Base-by-base conservation (phyloP, 2,888 invertebrate genomes). In the Chloroclystis v-ata region DNA sequence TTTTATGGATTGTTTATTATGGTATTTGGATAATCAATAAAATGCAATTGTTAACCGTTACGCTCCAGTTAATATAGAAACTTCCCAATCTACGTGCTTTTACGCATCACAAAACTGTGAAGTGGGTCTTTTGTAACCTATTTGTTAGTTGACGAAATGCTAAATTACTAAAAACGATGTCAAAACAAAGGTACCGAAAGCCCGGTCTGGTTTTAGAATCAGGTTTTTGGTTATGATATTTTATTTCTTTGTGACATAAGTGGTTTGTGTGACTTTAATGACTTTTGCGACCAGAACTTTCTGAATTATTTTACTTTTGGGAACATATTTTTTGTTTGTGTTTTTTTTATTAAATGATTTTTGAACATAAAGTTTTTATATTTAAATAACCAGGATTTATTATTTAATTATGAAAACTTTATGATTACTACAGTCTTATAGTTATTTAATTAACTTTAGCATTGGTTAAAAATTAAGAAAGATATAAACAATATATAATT, bases 11-110 rank as follows among this genome's bases (percentile, higher is more conserved):
- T n/a, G n/a, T n/a, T n/a, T n/a, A n/a, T n/a, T n/a, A n/a, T n/a
- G n/a, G n/a, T n/a, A n/a, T n/a, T n/a, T n/a, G n/a, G n/a, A n/a
- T 33, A 37, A 43, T 43, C 35, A 47, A 46, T 43, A 28, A 28
- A 24, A 20, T 16, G 43, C 43, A 13, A 44, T 48, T 33, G 28
- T 47, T 47, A 16, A 28, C 38, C 41, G 50, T 49, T 26, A 26
- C 29, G 53, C 45, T 53, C 51, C 38, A 51, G 32, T 56, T 51
- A 45, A 13, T 11, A 28, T 39, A 33, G 33, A 43, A 46, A 47
- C 37, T 41, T 12, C 43, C 38, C 35, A 48, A 49, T 46, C 24
- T 44, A 43, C 37, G 40, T 47, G 47, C 28, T 53, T 52, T 49
- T 49, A 39, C 35, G 44, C 28, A 30, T 20, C 42, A 13, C 12